phyloP scores from a whole-genome alignment of 2,113 vertebrate species.

The Stercorarius parasiticus region DNA sequence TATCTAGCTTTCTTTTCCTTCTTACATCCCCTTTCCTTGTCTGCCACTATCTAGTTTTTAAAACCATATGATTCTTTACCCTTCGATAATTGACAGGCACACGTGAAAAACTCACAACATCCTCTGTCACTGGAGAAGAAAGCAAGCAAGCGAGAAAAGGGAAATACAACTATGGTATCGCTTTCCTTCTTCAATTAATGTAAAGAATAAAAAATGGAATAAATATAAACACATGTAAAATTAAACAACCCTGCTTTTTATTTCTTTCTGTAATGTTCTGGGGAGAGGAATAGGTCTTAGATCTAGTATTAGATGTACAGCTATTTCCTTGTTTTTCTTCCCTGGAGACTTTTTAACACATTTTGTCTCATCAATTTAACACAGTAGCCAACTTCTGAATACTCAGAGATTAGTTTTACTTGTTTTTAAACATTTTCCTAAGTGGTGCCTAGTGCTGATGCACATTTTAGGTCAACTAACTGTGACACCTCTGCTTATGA shows the following conservation, averaged over 20 bases:
- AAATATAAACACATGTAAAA: neutral
- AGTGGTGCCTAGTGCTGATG: neutral
- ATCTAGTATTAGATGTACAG: neutral
- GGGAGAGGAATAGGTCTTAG: neutral
- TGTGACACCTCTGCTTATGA: neutral
- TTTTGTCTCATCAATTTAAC: constrained; percentile 11
- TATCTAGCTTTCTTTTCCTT: neutral
- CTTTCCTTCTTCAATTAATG: neutral
- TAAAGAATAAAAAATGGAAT: neutral
- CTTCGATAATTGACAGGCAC: neutral
- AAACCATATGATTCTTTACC: neutral
- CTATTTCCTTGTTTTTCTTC: neutral
- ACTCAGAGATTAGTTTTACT: neutral
- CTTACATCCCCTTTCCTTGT: neutral
- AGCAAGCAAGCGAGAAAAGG: neutral
- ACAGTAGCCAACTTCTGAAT: neutral
- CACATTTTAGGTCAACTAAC: neutral
- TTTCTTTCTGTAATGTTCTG: neutral
- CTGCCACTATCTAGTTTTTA: neutral
- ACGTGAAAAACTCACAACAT: neutral
- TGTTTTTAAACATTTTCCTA: neutral
- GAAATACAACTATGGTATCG: neutral
- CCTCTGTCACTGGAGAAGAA: neutral
- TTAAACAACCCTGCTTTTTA: neutral
- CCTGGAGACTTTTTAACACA: neutral